Evolutionary conservation across 2,113 vertebrate genomes (phyloP).

Genomic region (Platichthys flesus): DNA sequence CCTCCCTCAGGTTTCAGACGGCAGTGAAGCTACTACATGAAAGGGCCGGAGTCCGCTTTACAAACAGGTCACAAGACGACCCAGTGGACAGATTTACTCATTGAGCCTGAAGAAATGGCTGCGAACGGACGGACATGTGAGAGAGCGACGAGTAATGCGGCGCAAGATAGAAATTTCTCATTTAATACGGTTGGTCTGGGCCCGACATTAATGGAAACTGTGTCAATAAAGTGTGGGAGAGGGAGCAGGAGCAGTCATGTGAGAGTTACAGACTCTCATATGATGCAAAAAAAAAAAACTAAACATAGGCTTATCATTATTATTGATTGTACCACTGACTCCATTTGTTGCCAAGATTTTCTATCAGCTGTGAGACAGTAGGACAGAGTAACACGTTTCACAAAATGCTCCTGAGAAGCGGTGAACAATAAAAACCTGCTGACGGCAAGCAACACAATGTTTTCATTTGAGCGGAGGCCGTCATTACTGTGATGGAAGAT

Average conservation of each 20-base stretch:
- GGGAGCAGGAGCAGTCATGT: slow-evolving; percentile 14
- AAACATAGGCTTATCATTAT: neutral
- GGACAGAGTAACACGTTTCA: neutral
- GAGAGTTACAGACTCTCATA: slow-evolving; percentile 1
- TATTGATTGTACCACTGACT: neutral
- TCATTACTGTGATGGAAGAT: slow-evolving; percentile 9
- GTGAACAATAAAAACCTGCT: slow-evolving; percentile 4
- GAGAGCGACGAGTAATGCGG: slow-evolving; percentile 20
- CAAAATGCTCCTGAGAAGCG: neutral
- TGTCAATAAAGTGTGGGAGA: slow-evolving; percentile 29
- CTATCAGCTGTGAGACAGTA: slow-evolving; percentile 11
- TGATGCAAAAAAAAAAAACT: neutral
- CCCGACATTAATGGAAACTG: slow-evolving; percentile 27
- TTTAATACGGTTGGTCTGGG: slow-evolving; percentile 13
- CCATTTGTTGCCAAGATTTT: neutral
- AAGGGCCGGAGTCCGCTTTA: slow-evolving; percentile 66
- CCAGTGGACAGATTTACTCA: slow-evolving; percentile 70
- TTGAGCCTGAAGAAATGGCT: slow-evolving; percentile 52
- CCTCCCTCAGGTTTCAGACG: slow-evolving; percentile 23
- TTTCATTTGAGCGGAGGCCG: neutral
- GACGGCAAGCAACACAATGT: slow-evolving; percentile 10
- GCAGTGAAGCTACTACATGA: slow-evolving; percentile 58
- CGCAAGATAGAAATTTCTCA: neutral
- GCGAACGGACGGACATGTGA: slow-evolving; percentile 49
- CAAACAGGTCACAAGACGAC: slow-evolving; percentile 80